These are phyloP conservation scores for Drosophila siamana DNA, from an alignment of 2,888 invertebrate genomes.

Conservation along the genomic window DNA sequence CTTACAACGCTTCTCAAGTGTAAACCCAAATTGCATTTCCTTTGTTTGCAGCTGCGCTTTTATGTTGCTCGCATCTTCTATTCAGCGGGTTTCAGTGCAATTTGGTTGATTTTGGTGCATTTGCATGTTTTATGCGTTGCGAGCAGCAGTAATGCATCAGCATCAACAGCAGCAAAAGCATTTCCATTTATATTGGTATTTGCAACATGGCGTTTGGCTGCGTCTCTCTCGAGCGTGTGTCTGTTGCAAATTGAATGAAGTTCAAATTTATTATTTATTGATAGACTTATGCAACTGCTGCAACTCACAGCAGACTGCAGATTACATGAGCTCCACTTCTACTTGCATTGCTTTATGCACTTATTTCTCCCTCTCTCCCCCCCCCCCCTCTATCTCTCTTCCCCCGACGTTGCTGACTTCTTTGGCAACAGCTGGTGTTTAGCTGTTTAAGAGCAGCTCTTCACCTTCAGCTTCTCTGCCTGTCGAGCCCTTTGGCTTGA, in stretches of 20 bases:
- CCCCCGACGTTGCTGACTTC: slow-evolving; percentile 38
- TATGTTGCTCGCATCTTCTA: neutral
- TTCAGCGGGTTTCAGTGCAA: slow-evolving; percentile 19
- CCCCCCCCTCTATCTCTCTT: too few species aligned
- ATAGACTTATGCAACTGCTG: slow-evolving; percentile 52
- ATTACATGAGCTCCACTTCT: neutral
- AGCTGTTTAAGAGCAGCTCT: neutral
- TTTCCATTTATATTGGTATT: slow-evolving; percentile 21
- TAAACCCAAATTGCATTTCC: neutral
- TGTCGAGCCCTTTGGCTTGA: neutral
- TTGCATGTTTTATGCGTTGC: slow-evolving; percentile 35
- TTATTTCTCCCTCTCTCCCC: too few species aligned
- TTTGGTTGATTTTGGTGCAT: slow-evolving; percentile 16
- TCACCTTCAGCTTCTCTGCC: too few species aligned
- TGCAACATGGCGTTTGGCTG: slow-evolving; percentile 20
- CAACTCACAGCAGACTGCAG: slow-evolving; percentile 4
- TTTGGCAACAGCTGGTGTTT: slow-evolving; percentile 38
- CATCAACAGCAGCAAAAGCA: neutral
- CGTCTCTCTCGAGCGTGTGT: slow-evolving; percentile 56
- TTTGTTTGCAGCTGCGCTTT: neutral
- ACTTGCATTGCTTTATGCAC: slow-evolving; percentile 43
- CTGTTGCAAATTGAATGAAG: slow-evolving; percentile 68
- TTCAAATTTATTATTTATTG: slow-evolving; percentile 73
- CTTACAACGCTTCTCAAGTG: neutral
- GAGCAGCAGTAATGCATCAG: slow-evolving; percentile 39